Evolutionary conservation across 1,140 invertebrate genomes (phyloP).

Genomic region (Microplitis mediator): DNA sequence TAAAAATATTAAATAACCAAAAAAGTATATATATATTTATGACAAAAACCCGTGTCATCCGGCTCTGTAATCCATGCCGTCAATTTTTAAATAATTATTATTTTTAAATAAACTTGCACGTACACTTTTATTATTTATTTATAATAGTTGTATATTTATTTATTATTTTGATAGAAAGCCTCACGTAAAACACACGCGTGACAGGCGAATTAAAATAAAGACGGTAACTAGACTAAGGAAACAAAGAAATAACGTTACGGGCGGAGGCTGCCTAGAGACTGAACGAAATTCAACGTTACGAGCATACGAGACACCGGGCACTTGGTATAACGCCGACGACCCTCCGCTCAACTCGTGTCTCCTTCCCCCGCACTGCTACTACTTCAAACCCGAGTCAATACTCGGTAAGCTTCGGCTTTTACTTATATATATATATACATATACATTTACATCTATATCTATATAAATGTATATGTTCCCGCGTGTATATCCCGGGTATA

Average conservation of each 20-base stretch:
- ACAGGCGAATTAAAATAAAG: slow-evolving; percentile 47
- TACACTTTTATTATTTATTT: neutral
- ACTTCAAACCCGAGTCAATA: neutral
- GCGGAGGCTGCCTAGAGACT: slow-evolving; percentile 59
- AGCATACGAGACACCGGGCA: slow-evolving; percentile 8
- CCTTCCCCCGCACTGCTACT: neutral
- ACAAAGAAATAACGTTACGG: slow-evolving; percentile 56
- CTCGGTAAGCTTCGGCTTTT: neutral
- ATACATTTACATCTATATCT: no score
- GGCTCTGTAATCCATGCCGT: slow-evolving; percentile 16
- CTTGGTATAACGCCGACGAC: slow-evolving; percentile 13
- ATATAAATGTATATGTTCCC: no score
- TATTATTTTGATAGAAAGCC: neutral
- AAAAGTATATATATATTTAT: no score
- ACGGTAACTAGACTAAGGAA: slow-evolving; percentile 58
- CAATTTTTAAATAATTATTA: neutral
- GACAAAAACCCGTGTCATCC: slow-evolving; percentile 11
- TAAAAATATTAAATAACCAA: no score
- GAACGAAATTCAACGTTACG: slow-evolving; percentile 11
- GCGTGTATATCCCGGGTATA: no score
- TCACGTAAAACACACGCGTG: slow-evolving; percentile 19
- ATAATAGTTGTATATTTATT: neutral
- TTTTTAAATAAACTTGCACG: neutral
- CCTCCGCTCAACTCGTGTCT: neutral
- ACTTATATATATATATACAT: no score